phyloP scores from a whole-genome alignment of 1,140 invertebrate species.

The Leptinotarsa defecta region DNA sequence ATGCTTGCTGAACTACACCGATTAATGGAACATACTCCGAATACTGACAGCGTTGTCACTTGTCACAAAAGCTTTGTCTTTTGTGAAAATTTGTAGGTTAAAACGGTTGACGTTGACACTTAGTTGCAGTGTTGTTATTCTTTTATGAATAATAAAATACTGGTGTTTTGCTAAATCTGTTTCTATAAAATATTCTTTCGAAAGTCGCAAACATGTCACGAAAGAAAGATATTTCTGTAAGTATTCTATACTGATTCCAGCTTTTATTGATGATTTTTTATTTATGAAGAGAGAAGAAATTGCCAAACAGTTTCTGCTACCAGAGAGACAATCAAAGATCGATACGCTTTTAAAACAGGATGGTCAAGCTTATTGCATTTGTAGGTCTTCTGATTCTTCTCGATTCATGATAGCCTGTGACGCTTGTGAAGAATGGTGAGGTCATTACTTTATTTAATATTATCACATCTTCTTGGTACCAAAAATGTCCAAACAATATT shows the following conservation, averaged over 20 bases:
- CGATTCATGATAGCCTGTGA: constrained; percentile 98
- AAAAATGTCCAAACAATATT: constrained; percentile 21
- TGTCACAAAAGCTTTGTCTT: too few species aligned
- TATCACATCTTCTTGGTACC: background rate
- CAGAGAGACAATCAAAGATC: constrained; percentile 89
- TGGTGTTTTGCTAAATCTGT: too few species aligned
- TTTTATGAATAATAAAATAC: too few species aligned
- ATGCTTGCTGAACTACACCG: too few species aligned
- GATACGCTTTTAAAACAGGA: constrained; percentile 86
- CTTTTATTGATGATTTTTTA: constrained; percentile 10
- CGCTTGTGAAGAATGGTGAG: constrained; percentile 91
- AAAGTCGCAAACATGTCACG: constrained; percentile 15
- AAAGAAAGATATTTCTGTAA: constrained; percentile 27
- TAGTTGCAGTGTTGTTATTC: too few species aligned
- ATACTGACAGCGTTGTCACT: too few species aligned
- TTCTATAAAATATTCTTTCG: background rate
- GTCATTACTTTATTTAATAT: background rate
- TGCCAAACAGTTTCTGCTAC: constrained; percentile 85
- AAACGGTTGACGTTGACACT: too few species aligned
- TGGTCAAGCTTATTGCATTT: constrained; percentile 92
- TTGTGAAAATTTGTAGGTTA: too few species aligned
- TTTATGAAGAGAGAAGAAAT: constrained; percentile 83
- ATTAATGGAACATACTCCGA: too few species aligned
- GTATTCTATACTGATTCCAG: background rate
- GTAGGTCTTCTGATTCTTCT: constrained; percentile 87